Evolutionary conservation across 2,113 vertebrate genomes (phyloP), one percentile per base, ranked within the genome.

Genomic region (Cepphus grylle): DNA sequence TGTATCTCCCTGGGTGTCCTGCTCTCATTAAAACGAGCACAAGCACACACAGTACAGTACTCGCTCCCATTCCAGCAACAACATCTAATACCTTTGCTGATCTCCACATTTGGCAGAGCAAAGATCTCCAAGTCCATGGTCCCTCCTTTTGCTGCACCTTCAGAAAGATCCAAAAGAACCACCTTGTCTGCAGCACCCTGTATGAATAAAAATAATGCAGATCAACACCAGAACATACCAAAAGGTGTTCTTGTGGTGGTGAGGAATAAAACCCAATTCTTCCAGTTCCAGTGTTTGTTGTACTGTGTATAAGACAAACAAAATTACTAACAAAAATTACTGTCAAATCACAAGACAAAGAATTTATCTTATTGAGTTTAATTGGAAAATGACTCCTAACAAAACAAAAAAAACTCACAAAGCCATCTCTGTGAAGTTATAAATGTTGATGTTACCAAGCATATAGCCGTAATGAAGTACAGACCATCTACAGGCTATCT

Each of bases 91-190:
- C 99, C 99, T 99, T 97, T 99, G 94, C 98, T 99, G 65, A 99
- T 98, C 80, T 99, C 98, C 42, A 99, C 99, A 34, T 99, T 98
- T 15, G 99, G 99, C 71, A 99, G 92, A 65, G n/a, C 97, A 97
- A 99, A 99, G 76, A 99, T 99, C 86, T 99, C 99, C 43, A 99
- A 96, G 90, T 99, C 99, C 97, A 98, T 98, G 7, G 97, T 98
- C 34, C 99, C 99, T 77, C 99, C 98, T 97, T 99, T 99, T 21
- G 98, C 98, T n/a, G 98, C 97, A 87, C 98, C 97, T 94, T 99
- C 99, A 40, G 99, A 98, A 66, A 98, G 93, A 19, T 99, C 99
- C 73, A 99, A 93, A 85, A 99, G 99, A 97, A 99, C 98, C 50
- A 99, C 97, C 96, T 98, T 99, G 92, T 99, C 99, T 95, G 99